Conservation (phyloP, 2,888 invertebrate species). For the Odontomyia ornata region DNA sequence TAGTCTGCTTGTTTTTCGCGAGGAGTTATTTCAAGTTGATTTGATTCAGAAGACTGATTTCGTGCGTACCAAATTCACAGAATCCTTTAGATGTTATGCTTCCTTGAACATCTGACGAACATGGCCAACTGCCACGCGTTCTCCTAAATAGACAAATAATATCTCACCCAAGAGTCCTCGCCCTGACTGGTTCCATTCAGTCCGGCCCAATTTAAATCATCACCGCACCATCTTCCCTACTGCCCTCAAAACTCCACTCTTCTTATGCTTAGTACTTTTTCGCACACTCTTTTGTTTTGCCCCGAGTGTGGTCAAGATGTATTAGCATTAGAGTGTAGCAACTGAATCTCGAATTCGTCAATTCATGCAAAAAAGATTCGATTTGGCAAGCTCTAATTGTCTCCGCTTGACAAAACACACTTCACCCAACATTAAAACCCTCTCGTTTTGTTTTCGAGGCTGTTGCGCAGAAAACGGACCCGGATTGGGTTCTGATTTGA, state of each 20-base stretch:
- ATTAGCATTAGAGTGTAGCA: constrained; percentile 8
- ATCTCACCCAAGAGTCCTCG: neutral
- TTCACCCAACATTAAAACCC: neutral
- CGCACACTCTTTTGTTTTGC: neutral
- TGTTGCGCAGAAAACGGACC: neutral
- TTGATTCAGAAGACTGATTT: neutral
- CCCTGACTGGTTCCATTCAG: neutral
- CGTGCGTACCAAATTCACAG: neutral
- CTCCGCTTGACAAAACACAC: constrained; percentile 10
- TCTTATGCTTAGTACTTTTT: neutral
- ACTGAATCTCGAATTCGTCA: constrained; percentile 15
- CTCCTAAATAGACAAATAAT: neutral
- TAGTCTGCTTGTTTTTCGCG: too few relatives aligned
- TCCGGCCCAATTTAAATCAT: neutral
- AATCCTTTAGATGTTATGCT: neutral
- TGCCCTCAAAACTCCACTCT: neutral
- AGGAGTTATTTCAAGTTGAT: too few relatives aligned
- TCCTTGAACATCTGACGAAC: neutral
- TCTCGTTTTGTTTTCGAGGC: neutral
- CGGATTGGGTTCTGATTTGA: neutral
- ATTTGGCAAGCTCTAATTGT: constrained; percentile 23
- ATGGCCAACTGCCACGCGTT: neutral
- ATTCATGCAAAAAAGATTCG: constrained; percentile 32
- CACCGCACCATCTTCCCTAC: neutral
- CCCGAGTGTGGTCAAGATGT: neutral